Percentiles rank a stretch among this genome's conserved stretches.
Conservation (phyloP, 2,888 invertebrate genomes). For the Byasa hedistus region DNA sequence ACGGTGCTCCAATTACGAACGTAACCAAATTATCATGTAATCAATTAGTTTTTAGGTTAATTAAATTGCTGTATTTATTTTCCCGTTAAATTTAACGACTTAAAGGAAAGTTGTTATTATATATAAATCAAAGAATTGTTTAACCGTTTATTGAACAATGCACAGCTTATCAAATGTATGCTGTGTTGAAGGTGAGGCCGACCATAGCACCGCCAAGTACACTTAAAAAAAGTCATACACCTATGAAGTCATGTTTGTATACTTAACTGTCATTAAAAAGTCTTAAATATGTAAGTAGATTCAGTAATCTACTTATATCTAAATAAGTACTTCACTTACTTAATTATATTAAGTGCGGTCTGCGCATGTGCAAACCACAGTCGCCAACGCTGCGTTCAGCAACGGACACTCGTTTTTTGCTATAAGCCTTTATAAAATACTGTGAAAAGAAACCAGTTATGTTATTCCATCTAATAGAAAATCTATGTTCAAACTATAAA, state of each 20-base stretch:
- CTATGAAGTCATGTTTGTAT: neutral
- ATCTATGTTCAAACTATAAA: slow-evolving; percentile 11
- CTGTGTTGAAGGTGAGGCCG: too few relatives aligned
- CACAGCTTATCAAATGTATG: too few relatives aligned
- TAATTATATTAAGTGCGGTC: slow-evolving; percentile 12
- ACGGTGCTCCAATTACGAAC: neutral
- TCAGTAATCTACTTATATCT: too few relatives aligned
- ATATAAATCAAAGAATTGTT: neutral
- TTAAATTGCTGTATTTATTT: neutral
- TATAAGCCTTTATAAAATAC: neutral
- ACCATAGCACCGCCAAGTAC: too few relatives aligned
- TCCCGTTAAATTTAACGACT: neutral
- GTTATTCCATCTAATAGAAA: slow-evolving; percentile 4
- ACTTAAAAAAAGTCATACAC: too few relatives aligned
- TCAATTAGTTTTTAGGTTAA: neutral
- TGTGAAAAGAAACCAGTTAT: slow-evolving; percentile 2
- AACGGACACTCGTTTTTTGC: slow-evolving; percentile 2
- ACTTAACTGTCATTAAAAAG: neutral
- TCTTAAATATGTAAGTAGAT: slow-evolving; percentile 1
- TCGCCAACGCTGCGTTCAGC: slow-evolving; percentile 1
- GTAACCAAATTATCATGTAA: neutral
- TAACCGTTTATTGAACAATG: too few relatives aligned
- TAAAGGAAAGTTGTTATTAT: neutral
- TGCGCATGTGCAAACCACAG: slow-evolving; percentile 16
- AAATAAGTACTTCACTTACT: slow-evolving; percentile 5